phyloP scores from a whole-genome alignment of 2,113 vertebrate species.

The Thalassoma bifasciatum region DNA sequence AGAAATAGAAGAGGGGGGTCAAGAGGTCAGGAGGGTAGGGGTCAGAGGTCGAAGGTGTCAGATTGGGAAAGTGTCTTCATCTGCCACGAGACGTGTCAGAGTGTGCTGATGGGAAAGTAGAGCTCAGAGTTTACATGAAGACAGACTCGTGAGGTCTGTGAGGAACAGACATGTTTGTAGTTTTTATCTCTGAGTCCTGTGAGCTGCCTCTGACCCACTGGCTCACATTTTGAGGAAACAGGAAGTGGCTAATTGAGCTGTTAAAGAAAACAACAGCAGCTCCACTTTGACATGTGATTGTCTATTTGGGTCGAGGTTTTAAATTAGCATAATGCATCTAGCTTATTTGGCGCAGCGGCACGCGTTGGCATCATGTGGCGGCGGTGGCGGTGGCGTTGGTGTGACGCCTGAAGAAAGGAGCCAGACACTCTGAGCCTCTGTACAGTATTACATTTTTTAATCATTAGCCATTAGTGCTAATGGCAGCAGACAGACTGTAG shows the following conservation, averaged over 20 bases:
- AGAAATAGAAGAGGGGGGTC: neutral
- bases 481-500: slow-evolving; percentile 55
- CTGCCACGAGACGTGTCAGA: neutral
- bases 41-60: slow-evolving; percentile 12
- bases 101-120: slow-evolving; percentile 1
- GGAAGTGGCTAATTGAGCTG: neutral
- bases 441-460: slow-evolving; percentile 59
- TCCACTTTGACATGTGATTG: neutral
- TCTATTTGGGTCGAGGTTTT: neutral
- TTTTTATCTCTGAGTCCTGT: neutral
- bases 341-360: slow-evolving; percentile 20
- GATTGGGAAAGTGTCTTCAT: slow-evolving; percentile 37
- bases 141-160: neutral
- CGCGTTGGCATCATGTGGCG: slow-evolving; percentile 20
- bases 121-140: neutral
- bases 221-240: neutral
- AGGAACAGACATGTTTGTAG: neutral
- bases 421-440: slow-evolving; percentile 48
- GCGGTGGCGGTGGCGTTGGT: slow-evolving; percentile 2
- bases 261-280: neutral
- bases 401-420: slow-evolving; percentile 28
- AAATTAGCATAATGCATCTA: slow-evolving; percentile 47
- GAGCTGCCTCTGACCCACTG: neutral
- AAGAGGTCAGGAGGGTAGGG: neutral
- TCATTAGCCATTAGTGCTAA: slow-evolving; percentile 78